Base-by-base conservation (phyloP, 1,140 invertebrate genomes). In the Drosophila rhopaloa region DNA sequence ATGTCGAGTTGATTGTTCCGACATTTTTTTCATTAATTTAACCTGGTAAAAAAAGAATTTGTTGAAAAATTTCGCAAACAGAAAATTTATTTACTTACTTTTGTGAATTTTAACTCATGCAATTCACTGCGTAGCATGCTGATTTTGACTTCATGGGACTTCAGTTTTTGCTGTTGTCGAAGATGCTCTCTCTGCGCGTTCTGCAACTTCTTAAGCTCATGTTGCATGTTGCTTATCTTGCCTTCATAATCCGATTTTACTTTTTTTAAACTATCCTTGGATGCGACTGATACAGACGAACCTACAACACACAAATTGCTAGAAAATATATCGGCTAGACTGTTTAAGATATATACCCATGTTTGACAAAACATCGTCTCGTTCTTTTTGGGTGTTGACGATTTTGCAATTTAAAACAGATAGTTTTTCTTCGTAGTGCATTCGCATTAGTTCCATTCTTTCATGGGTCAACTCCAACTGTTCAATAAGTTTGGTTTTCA, bases 401-500 rank as follows among this genome's bases (percentile, higher is more conserved):
- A 99, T 99, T 81, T 96, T 96, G 4, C 95, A 95, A 86, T 97
- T 96, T n/a, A 99, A 93, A 50, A 97, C 96, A 41, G 95, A 93
- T n/a, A 99, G 93, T 90, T 99, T 98, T 43, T 98, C 97, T 93
- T 99, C 98, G 93, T 99, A 99, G 81, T 99, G 97, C 65, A 96
- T 95, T 54, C 96, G 95, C 94, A 99, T 96, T 0, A 96, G 95
- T 38, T 96, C 95, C 67, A 99, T 93, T 48, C 97, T 93, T 48
- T 95, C 94, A 91, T 99, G 97, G 10, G 96, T 97, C 19, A 96
- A 93, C 91, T 99, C 98, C 55, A 99, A 92, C 86, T 99, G 97
- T 86, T 99, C 97, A 67, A 99, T 98, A 14, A 99, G 93, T 53
- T 97, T 95, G 77, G 98, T 96, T 92, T 98, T 98, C 43, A 98